Base-by-base conservation (phyloP, 2,797 vertebrate species). In the Poeciliopsis infans region DNA sequence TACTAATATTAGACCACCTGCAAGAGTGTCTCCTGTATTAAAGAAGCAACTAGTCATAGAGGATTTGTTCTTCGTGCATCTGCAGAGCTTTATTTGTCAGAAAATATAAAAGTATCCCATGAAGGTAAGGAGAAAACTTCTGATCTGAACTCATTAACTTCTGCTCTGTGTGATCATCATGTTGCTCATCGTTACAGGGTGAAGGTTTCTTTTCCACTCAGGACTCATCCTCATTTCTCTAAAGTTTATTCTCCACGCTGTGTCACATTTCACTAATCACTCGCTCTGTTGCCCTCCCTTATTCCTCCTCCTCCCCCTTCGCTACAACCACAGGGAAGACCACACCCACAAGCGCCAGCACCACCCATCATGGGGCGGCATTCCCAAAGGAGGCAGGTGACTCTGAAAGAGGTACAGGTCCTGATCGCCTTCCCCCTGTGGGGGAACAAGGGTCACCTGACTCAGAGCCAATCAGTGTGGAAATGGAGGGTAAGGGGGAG, bases 401-500 rank as follows among this genome's bases (percentile, higher is more conserved):
- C 94, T 87, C 95, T 94, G 94, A 95, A 91, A 95, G 94, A 96
- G 96, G 96, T 95, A 95, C 95, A 93, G 95, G 95, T 94, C 94
- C 94, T 78, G 95, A 95, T 93, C 95, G 89, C 94, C 94, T 94
- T 92, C 94, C 95, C 93, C 93, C 93, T 82, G 93, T 95, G 87
- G 95, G 96, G 94, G 94, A 94, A 85, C 95, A 93, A 89, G 96
- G 95, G 91, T 95, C 95, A 94, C 95, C 94, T 96, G 96, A 96
- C 95, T 96, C 94, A 94, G 95, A 96, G 95, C 95, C 95, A 91
- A 95, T 96, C 96, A 96, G 94, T 96, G 96, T 97, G 96, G 96
- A 96, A 95, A 97, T 96, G 92, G 96, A 97, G 96, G 97, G 97
- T 97, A 97, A 97, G 96, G 96, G 95, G 95, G 90, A 87, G 89